Evolutionary conservation across 2,888 invertebrate genomes (phyloP).

Genomic region (Dicyrtoma fusca): DNA sequence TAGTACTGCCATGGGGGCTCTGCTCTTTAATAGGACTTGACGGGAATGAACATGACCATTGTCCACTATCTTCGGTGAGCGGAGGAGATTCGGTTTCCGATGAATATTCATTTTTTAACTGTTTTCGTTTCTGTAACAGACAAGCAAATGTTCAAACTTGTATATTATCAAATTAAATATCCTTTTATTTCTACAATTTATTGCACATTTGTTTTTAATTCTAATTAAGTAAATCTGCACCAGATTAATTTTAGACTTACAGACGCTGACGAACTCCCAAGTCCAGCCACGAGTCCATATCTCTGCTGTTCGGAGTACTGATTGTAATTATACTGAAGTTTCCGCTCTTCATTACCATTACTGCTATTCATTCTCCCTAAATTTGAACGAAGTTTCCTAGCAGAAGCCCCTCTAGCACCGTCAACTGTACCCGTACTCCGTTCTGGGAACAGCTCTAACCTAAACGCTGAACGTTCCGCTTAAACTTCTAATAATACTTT

Average conservation of each 20-base stretch:
- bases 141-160: no score
- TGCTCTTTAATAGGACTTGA: conserved; percentile 54
- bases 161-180: neutral
- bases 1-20: conserved; percentile 43
- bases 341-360: no score
- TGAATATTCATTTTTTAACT: conserved; percentile 16
- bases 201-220: no score
- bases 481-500: conserved; percentile 7
- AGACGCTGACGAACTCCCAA: neutral
- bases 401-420: neutral
- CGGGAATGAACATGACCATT: conserved; percentile 50
- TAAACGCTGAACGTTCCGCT: neutral
- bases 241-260: no score
- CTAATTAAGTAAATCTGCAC: neutral
- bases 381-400: neutral
- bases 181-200: no score
- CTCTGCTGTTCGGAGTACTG: no score
- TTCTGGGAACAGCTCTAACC: neutral
- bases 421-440: neutral
- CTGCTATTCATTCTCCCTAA: no score
- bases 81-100: conserved; percentile 44
- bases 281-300: neutral
- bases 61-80: conserved; percentile 52
- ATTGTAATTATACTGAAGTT: neutral
- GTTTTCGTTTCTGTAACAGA: conserved; percentile 22